Evolutionary conservation across 2,113 vertebrate species (phyloP).

Genomic region (Scartelaos histophorus): DNA sequence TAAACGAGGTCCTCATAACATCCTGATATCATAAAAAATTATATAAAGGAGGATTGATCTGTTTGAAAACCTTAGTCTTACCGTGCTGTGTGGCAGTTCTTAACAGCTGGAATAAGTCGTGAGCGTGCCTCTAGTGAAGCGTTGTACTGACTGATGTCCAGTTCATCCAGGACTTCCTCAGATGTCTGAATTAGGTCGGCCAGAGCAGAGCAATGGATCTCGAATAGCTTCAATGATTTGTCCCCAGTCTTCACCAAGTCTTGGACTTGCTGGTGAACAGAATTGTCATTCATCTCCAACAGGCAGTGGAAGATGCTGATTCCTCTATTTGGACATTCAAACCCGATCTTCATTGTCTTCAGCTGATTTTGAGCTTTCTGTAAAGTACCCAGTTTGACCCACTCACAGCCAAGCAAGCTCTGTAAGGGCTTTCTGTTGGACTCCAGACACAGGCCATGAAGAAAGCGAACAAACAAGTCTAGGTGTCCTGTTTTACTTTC

Average conservation of each 20-base stretch:
- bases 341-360: neutral
- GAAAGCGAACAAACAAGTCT: neutral
- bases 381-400: neutral
- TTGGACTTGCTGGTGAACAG: neutral
- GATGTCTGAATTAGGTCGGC: neutral
- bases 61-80: neutral
- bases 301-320: slow-evolving; percentile 1
- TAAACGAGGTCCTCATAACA: too few species aligned
- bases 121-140: neutral
- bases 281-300: slow-evolving; percentile 4
- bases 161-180: neutral
- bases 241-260: neutral
- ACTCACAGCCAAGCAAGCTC: neutral
- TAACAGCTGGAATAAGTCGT: slow-evolving; percentile 3
- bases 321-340: neutral
- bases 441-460: neutral
- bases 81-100: neutral
- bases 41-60: too few species aligned
- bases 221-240: neutral
- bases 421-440: neutral
- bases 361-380: neutral
- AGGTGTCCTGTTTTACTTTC: slow-evolving; percentile 2
- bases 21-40: too few species aligned
- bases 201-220: neutral
- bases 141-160: neutral